Evolutionary conservation across 2,888 invertebrate genomes (phyloP), one percentile per base, ranked within the genome.

Genomic region (Mamestra brassicae): DNA sequence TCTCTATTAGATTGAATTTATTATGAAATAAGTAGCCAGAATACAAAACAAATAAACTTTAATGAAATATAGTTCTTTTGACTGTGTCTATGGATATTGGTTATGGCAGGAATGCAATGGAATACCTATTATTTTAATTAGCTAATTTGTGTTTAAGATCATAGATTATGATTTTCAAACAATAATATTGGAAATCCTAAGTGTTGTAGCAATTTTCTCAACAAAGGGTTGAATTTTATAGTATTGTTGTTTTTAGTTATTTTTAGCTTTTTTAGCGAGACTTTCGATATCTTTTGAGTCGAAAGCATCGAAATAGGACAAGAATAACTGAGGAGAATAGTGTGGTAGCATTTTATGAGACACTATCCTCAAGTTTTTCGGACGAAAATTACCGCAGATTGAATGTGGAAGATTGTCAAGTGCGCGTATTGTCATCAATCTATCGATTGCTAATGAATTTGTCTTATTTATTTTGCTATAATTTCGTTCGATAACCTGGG

Each of bases 1-100:
- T 72, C 1, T 61, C 38, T 63, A 55, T 4, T 82, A 83, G 65
- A 58, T 72, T 54, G 65, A 26, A 58, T 77, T 69, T 50, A 54
- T 47, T 63, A 3, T 47, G 13, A 45, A 36, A n/a, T 79, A 76
- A 62, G 71, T 11, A 62, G 7, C 26, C 62, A 62, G 61, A 34
- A 63, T 34, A 62, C 11, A 15, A 36, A 36, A 42, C 1, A 7
- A 62, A 62, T 57, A 36, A 5, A 17, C 47, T n/a, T 3, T 36
- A 34, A 7, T 10, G 17, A n/a, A 42, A n/a, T n/a, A 0, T n/a
- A 0, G 3, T 34, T 52, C 13, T 10, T 54, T 34, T 10, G 7
- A 5, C 6, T 67, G 5, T 10, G 60, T 45, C 5, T 52, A 58
- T 34, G 11, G 38, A 17, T 52, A 36, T n/a, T 74, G 34, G 34